Conservation (phyloP, 1,140 invertebrate genomes). For the Drosophila teissieri region DNA sequence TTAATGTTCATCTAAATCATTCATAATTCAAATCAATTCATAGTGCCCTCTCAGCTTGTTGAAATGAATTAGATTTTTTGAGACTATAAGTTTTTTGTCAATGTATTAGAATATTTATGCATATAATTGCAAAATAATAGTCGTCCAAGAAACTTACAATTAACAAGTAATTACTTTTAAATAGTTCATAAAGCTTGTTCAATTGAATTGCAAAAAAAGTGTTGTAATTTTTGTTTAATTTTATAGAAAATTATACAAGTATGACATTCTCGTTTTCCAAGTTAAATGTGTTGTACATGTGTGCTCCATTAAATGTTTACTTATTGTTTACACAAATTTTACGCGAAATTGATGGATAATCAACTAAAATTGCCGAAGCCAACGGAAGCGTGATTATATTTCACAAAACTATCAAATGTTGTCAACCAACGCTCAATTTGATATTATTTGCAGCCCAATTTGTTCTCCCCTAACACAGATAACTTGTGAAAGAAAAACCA, state of each 20-base stretch:
- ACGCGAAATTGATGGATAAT: slow-evolving; percentile 10
- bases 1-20: no score
- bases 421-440: not conserved
- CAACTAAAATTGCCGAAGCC: not conserved
- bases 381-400: slow-evolving; percentile 4
- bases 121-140: not conserved
- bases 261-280: no score
- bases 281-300: no score
- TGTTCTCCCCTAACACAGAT: not conserved
- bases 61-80: no score
- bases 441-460: not conserved
- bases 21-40: no score
- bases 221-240: no score
- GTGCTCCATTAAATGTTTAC: not conserved
- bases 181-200: not conserved
- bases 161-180: not conserved
- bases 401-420: not conserved
- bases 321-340: not conserved
- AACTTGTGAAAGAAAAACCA: not conserved
- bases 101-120: not conserved
- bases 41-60: no score
- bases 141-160: not conserved
- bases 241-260: no score
- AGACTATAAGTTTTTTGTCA: not conserved
- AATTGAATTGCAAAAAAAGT: no score